phyloP scores from a whole-genome alignment of 2,113 vertebrate genomes.

The Arvicanthis niloticus region DNA sequence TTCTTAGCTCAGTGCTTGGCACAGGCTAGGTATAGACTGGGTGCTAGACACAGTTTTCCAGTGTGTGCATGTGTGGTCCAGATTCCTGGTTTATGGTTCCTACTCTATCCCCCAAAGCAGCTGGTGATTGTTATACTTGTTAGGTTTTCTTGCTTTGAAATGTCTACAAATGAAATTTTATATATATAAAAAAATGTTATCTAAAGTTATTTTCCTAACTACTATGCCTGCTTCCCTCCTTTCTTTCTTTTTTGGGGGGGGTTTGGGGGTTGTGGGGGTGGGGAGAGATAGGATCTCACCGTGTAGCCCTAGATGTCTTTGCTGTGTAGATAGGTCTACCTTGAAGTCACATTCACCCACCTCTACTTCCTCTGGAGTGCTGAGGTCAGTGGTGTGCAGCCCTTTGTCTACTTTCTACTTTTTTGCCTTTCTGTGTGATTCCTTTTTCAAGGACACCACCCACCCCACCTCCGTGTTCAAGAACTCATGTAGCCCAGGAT shows the following conservation, averaged over 20 bases:
- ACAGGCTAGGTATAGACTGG: background rate
- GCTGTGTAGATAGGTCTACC: background rate
- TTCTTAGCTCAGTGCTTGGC: background rate
- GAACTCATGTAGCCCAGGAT: background rate
- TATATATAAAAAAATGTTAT: background rate
- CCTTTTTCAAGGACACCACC: background rate
- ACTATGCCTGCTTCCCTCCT: background rate
- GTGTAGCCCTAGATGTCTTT: background rate
- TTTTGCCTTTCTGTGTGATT: background rate
- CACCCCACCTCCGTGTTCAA: background rate
- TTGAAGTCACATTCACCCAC: background rate
- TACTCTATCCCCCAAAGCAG: background rate
- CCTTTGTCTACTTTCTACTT: background rate
- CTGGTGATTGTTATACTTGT: background rate
- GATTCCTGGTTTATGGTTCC: background rate
- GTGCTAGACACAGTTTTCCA: background rate
- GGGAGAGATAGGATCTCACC: background rate
- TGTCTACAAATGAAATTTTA: background rate
- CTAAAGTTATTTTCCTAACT: background rate
- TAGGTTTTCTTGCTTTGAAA: constrained; percentile 9
- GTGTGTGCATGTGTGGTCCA: background rate
- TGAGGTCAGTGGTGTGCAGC: background rate
- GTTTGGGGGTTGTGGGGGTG: no score
- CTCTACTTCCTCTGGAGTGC: background rate
- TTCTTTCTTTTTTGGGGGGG: background rate